Evolutionary conservation across 2,888 invertebrate genomes (phyloP).

Genomic region (Eupithecia subumbrata): DNA sequence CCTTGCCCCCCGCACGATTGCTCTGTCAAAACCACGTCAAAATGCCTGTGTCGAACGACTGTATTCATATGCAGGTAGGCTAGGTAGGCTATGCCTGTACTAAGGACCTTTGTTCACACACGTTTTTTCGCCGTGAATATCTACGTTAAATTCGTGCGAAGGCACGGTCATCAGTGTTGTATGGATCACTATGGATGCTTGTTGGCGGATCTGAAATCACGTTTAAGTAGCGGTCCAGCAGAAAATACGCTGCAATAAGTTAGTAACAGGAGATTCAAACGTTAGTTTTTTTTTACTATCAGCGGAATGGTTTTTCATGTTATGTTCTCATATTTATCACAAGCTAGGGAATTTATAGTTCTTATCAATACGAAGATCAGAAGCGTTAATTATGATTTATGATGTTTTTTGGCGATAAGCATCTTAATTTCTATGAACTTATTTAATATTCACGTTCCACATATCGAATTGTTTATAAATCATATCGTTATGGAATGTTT

Average conservation of each 20-base stretch:
- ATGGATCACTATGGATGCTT: too few relatives aligned
- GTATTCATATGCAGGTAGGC: too few relatives aligned
- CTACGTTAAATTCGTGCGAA: too few relatives aligned
- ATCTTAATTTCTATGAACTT: conserved; percentile 24
- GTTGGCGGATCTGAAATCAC: background rate
- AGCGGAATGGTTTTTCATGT: background rate
- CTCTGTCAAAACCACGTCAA: too few relatives aligned
- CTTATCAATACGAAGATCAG: conserved; percentile 9
- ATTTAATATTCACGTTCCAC: conserved; percentile 19
- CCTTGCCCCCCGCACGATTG: too few relatives aligned
- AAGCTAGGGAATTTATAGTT: background rate
- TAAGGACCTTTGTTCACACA: too few relatives aligned
- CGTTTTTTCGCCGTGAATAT: too few relatives aligned
- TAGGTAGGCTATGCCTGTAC: too few relatives aligned
- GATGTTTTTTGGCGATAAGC: conserved; percentile 35
- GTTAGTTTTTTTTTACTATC: background rate
- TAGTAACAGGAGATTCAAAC: background rate
- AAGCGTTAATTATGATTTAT: conserved; percentile 24
- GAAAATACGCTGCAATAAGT: background rate
- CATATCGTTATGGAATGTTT: conserved; percentile 24
- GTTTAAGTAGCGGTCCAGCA: background rate
- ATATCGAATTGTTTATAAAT: conserved; percentile 22
- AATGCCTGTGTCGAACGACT: too few relatives aligned
- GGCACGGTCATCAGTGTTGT: too few relatives aligned
- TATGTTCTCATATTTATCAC: conserved; percentile 5